Percentiles rank a stretch among this genome's conserved stretches.
Evolutionary conservation across 2,113 vertebrate species (phyloP).

Genomic region (Tapirus terrestris): DNA sequence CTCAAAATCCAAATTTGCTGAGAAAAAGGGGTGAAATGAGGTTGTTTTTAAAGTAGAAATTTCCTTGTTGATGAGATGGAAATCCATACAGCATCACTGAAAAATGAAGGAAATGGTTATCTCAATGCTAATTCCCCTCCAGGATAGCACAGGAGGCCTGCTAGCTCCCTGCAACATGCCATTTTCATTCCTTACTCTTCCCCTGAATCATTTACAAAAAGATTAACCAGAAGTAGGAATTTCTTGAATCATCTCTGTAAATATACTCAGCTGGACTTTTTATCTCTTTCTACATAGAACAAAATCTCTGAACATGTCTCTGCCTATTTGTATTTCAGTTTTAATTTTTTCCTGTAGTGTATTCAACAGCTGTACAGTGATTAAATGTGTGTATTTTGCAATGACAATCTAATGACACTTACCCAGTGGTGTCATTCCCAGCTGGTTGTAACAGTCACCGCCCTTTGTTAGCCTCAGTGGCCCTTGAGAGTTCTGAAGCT

Average conservation of each 20-base stretch:
- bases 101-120: not conserved
- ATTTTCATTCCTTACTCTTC: not conserved
- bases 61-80: not conserved
- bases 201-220: not conserved
- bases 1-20: not conserved
- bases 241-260: not conserved
- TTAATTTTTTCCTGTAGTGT: fast-evolving
- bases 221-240: not conserved
- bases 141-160: not conserved
- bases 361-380: fast-evolving
- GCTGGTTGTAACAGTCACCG: fast-evolving
- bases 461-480: not conserved
- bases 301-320: not conserved
- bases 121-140: fast-evolving
- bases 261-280: not conserved
- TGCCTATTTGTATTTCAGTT: not conserved
- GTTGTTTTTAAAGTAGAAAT: not conserved
- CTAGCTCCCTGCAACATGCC: fast-evolving
- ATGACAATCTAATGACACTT: not conserved
- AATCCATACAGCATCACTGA: not conserved
- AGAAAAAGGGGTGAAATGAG: not conserved
- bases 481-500: not conserved
- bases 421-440: not conserved
- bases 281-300: not conserved
- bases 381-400: fast-evolving